phyloP scores from a whole-genome alignment of 1,140 invertebrate genomes.

The Bombus sylvicola region DNA sequence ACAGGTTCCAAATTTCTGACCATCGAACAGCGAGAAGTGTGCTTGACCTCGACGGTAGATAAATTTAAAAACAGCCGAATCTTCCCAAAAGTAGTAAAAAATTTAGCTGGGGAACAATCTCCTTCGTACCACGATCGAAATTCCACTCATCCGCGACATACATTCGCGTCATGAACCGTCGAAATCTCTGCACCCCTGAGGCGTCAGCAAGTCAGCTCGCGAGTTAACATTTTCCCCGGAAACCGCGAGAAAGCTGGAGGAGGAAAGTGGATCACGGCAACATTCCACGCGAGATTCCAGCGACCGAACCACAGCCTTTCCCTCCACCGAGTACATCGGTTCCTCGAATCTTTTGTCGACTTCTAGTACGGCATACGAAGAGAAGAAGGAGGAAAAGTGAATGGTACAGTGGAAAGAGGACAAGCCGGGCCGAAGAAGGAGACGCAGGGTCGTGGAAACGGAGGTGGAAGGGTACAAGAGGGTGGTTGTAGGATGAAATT shows the following conservation, averaged over 20 bases:
- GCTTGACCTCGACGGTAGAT: neutral
- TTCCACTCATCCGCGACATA: neutral
- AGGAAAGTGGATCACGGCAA: constrained; percentile 1
- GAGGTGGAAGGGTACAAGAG: neutral
- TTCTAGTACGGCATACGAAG: neutral
- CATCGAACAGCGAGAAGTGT: no score
- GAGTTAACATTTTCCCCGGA: constrained; percentile 37
- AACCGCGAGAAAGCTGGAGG: neutral
- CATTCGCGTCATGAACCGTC: neutral
- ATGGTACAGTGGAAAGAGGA: neutral
- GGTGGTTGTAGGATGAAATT: constrained; percentile 50
- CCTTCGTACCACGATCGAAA: neutral
- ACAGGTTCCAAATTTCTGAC: no score
- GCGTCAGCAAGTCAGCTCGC: neutral
- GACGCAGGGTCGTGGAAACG: neutral
- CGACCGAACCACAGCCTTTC: constrained; percentile 16
- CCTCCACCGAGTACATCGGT: constrained; percentile 30
- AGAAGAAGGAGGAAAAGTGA: neutral
- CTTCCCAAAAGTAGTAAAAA: rapidly evolving
- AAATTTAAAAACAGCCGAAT: neutral
- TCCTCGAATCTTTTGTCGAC: constrained; percentile 44
- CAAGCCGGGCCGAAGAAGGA: neutral
- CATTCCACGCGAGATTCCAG: constrained; percentile 49
- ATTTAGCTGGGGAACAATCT: no score
- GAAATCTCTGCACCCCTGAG: neutral